phyloP scores from a whole-genome alignment of 2,888 invertebrate genomes.

The Himalopsyche japonica region DNA sequence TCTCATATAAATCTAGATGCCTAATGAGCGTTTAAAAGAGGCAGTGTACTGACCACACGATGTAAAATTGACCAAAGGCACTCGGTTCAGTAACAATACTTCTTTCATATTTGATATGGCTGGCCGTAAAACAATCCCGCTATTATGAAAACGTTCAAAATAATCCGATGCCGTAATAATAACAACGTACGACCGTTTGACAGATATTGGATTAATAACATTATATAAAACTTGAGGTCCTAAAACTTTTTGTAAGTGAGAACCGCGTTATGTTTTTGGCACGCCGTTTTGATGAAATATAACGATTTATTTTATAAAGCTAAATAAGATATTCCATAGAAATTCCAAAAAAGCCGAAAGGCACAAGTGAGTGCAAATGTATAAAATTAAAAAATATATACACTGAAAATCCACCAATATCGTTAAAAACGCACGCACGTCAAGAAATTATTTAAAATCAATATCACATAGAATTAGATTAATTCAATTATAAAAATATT shows the following conservation, averaged over 20 bases:
- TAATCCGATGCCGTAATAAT: background rate
- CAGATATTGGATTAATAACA: conserved; percentile 23
- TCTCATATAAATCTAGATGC: too few relatives aligned
- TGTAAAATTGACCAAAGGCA: background rate
- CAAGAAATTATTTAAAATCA: too few relatives aligned
- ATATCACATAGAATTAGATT: too few relatives aligned
- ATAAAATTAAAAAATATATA: too few relatives aligned
- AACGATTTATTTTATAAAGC: too few relatives aligned
- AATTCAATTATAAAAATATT: too few relatives aligned
- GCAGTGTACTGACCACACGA: background rate
- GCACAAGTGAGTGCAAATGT: too few relatives aligned
- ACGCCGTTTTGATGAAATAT: too few relatives aligned
- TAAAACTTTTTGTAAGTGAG: background rate
- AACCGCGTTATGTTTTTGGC: background rate
- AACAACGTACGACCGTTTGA: conserved; percentile 12
- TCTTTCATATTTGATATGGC: background rate
- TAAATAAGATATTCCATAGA: too few relatives aligned
- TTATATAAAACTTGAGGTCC: background rate
- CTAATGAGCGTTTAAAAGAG: background rate
- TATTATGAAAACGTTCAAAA: conserved; percentile 1
- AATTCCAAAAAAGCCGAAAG: too few relatives aligned
- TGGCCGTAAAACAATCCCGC: background rate
- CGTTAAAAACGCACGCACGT: too few relatives aligned
- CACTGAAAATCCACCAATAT: too few relatives aligned
- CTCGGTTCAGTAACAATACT: background rate